Base-by-base conservation (phyloP, 2,113 vertebrate species). In the Ranitomeya variabilis region DNA sequence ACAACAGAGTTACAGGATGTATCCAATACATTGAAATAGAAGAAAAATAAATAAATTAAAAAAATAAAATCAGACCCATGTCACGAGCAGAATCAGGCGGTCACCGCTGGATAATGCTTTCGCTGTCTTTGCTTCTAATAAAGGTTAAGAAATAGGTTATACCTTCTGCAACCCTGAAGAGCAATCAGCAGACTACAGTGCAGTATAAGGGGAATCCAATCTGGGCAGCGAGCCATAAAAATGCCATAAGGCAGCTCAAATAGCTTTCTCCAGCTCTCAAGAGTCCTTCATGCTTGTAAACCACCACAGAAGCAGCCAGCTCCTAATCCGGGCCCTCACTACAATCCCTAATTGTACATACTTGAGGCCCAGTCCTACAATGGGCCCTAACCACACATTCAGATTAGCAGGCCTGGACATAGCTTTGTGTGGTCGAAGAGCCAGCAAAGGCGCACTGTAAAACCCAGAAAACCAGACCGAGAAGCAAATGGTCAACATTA, bases 181-280 rank as follows among this genome's bases (percentile, higher is more conserved):
- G 94, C 89, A 92, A 86, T 86, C 73, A 78, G 8, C 57, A 94
- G 92, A 93, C 95, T 92, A 89, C 85, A 92, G 94, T 91, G 92
- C 94, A 91, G 93, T 91, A 93, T 90, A 93, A 92, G 91, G 94
- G 92, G 94, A 88, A 92, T 91, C 93, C 94, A 95, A 92, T 95
- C 96, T 94, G 96, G 97, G 97, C 97, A 95, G 59, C 77, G 92
- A 94, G 97, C 97, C 97, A 97, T 91, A 93, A 95, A 95, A 92
- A 96, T 92, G 94, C 96, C 93, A 93, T 90, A 94, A 95, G 94
- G 93, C 89, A 91, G 95, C 94, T 92, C 95, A 95, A 96, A 92
- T 90, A 93, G 93, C 90, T 90, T 91, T 60, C 86, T 91, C 87
- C 89, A 83, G 26, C 95, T 95, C 95, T 93, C 88, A 90, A 90